Evolutionary conservation across 2,113 vertebrate species (phyloP).

Genomic region (Corvus hawaiiensis): DNA sequence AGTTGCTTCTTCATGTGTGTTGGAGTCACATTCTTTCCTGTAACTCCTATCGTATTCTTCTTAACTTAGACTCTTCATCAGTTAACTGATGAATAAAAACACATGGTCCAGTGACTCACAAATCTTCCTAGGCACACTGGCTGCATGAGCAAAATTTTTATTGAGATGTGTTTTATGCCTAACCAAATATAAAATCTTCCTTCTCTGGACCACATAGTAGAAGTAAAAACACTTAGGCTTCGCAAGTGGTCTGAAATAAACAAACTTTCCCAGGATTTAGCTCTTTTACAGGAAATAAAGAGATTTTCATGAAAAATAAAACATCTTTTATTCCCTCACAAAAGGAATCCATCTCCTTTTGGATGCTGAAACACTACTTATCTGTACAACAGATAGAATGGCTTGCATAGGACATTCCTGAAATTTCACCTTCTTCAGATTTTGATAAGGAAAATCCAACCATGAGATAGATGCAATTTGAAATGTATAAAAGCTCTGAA

Average conservation of each 20-base stretch:
- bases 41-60: neutral
- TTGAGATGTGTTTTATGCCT: neutral
- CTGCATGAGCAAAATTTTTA: neutral
- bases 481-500: neutral
- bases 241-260: neutral
- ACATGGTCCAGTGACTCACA: neutral
- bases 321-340: neutral
- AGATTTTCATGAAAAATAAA: neutral
- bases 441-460: neutral
- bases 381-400: neutral
- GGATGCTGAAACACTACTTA: neutral
- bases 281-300: neutral
- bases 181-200: neutral
- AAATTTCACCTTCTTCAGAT: neutral
- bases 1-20: neutral
- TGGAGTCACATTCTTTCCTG: neutral
- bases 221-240: neutral
- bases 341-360: neutral
- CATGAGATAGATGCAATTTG: neutral
- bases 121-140: neutral
- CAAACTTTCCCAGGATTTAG: neutral
- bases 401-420: neutral
- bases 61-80: neutral
- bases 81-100: neutral
- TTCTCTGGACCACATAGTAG: neutral